Conservation (phyloP, 2,797 vertebrate species). For the Sebastes hubbsi region DNA sequence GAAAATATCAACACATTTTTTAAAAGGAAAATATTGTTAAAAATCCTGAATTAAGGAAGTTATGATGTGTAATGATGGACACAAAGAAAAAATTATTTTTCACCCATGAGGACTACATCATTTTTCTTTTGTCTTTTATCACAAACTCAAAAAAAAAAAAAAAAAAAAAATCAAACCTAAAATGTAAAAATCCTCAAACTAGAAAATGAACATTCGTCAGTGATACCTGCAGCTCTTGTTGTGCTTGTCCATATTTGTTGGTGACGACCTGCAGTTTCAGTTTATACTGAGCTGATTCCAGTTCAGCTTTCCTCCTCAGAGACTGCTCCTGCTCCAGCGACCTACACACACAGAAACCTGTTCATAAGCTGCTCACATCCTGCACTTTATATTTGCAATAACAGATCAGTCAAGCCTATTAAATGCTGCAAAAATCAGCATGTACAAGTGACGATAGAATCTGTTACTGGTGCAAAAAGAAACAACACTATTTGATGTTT, state of each 20-base stretch:
- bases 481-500: neutral
- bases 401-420: neutral
- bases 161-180: no score
- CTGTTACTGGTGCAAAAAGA: neutral
- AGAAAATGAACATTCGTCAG: neutral
- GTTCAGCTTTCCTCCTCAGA: constrained; percentile 88
- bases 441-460: neutral
- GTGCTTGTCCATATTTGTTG: constrained; percentile 88
- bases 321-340: constrained; percentile 88
- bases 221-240: constrained; percentile 85
- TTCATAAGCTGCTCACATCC: neutral
- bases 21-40: neutral
- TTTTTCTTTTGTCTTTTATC: neutral
- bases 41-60: neutral
- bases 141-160: neutral
- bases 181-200: neutral
- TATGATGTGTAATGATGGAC: neutral
- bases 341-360: constrained; percentile 67
- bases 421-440: neutral
- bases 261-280: constrained; percentile 90
- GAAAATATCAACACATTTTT: neutral
- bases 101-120: neutral
- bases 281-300: constrained; percentile 93
- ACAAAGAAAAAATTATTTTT: neutral
- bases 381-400: neutral